phyloP scores from a whole-genome alignment of 2,113 vertebrate species.

The Aix galericulata region DNA sequence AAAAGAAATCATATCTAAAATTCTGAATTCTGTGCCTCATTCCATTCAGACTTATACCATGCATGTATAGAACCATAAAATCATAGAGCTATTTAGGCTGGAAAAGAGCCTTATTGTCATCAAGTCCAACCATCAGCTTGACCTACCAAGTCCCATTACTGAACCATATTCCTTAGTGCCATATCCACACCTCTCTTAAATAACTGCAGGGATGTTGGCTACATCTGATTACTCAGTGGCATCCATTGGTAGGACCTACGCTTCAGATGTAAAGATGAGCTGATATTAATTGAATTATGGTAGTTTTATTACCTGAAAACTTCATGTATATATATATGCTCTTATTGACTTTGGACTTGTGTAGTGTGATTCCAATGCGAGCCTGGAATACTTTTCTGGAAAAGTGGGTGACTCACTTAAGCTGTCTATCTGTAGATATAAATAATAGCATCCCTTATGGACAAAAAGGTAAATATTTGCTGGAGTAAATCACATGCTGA shows the following conservation, averaged over 20 bases:
- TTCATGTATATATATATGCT: background rate
- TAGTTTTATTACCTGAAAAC: background rate
- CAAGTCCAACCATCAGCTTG: background rate
- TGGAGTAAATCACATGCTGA: background rate
- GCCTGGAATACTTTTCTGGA: background rate
- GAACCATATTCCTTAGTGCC: too few relatives aligned
- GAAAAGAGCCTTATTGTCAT: too few relatives aligned
- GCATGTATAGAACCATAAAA: background rate
- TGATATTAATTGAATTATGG: background rate
- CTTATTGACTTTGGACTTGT: background rate
- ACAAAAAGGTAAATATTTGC: background rate
- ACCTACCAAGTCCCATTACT: too few relatives aligned
- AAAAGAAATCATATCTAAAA: background rate
- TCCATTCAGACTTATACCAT: background rate
- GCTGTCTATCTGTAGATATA: background rate
- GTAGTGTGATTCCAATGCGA: background rate
- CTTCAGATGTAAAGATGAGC: background rate
- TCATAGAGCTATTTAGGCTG: background rate
- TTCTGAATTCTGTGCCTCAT: background rate
- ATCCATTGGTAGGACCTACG: background rate
- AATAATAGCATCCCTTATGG: background rate
- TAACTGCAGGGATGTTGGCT: too few relatives aligned
- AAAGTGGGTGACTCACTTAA: background rate
- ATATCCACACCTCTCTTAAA: too few relatives aligned
- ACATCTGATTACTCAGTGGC: too few relatives aligned